Evolutionary conservation across 2,797 vertebrate species (phyloP), one percentile per base, ranked within the genome.

Genomic region (Acropternis orthonyx): DNA sequence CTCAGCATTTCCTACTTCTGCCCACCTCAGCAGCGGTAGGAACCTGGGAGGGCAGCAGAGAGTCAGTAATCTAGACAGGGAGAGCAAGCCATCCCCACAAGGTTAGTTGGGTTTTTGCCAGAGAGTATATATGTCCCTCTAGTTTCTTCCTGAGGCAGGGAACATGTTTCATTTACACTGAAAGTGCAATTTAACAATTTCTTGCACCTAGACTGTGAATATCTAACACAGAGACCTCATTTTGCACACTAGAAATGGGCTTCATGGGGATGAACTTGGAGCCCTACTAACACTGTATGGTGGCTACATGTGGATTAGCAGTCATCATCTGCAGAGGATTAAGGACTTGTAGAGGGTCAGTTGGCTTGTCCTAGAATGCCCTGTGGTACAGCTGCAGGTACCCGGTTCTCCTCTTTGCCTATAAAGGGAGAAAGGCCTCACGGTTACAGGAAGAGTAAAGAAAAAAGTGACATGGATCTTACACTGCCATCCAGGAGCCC

Each of bases 61-160:
- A 59, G 26, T 68, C 55, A 27, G 14, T 27, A 72, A 68, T 44
- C 19, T 22, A 27, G 12, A 30, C 1, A 36, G 19, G n/a, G 36
- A n/a, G 22, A 77, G 41, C 55, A 68, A 81, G 39, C 16, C 52
- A 56, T 22, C 14, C 36, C n/a, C n/a, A 51, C 20, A 23, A 26
- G 4, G 11, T 0, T 24, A 0, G 17, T 44, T 43, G 32, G 65
- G 9, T 0, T 2, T 37, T 74, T 69, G 7, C 41, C 52, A 74
- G 30, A 46, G 8, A 51, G 30, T 9, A 3, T 52, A 20, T 12
- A 52, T 30, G 30, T 32, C 24, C 56, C 43, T 72, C 28, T 44
- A 16, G 43, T 27, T 82, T 80, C 46, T 82, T 65, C 46, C 22
- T 10, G 49, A 76, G 48, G 14, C 32, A 73, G 12, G 14, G 22